Base-by-base conservation (phyloP, 2,888 invertebrate species). In the Tethea ocularis region DNA sequence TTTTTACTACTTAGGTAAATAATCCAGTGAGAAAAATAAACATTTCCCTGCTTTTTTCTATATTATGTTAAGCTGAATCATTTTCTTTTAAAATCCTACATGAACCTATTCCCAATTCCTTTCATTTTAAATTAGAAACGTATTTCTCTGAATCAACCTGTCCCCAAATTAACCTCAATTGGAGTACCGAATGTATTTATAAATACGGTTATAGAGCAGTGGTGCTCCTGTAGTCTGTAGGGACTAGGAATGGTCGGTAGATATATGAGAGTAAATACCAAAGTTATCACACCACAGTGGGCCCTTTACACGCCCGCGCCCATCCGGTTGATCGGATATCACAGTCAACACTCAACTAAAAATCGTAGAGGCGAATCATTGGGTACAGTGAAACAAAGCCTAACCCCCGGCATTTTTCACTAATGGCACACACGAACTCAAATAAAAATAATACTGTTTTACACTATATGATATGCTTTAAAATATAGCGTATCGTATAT, bases 301-400 rank as follows among this genome's bases (percentile, higher is more conserved):
- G 38, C 38, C n/a, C 38, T 20, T 46, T 7, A 46, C 46, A 56
- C 64, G 62, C 62, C 57, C 60, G 56, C 56, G 22, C 57, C 56
- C 60, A 58, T 46, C 20, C 63, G 66, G 60, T 61, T 68, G 66
- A 70, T 66, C 63, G 67, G 60, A 59, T 60, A 56, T 33, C 63
- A 63, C 33, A 62, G 65, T 66, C 66, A 70, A 71, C 70, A 70
- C 63, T 66, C 67, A 33, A 56, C 51, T 51, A 57, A 57, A 63
- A 64, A 72, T 62, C 64, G 64, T 56, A 66, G 52, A 56, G 59
- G 57, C 38, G 60, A 57, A 61, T 57, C 55, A 59, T 57, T 52
- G 66, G 58, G 52, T 58, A 51, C 57, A 62, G 60, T 36, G 54
- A 36, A 61, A 68, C 63, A 65, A 68, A 66, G 62, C 52, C 58